Percentiles rank a stretch among this genome's conserved stretches.
Evolutionary conservation across 2,888 invertebrate genomes (phyloP).

Genomic region (Andrena hattorfiana): DNA sequence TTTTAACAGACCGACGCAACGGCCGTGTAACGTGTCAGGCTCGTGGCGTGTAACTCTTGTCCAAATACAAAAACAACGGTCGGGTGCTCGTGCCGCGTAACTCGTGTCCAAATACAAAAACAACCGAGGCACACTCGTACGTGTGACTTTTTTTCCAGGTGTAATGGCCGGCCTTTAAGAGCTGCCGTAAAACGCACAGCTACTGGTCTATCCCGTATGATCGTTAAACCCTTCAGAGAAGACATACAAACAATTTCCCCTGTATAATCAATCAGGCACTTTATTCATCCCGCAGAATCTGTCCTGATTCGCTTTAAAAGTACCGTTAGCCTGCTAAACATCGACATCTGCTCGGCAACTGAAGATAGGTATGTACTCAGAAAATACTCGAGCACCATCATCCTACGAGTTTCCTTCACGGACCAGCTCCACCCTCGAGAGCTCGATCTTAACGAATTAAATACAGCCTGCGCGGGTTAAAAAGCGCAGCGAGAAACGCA

Average conservation of each 20-base stretch:
- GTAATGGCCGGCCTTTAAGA: constrained; percentile 6
- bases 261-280: not conserved
- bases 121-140: not conserved
- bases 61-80: constrained; percentile 34
- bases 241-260: not conserved
- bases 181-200: not conserved
- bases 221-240: not conserved
- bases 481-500: not conserved
- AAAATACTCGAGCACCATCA: constrained; percentile 10
- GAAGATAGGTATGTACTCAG: constrained; percentile 5
- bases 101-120: constrained; percentile 10
- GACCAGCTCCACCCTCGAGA: not conserved
- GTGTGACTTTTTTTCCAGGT: not conserved
- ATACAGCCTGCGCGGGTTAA: not conserved
- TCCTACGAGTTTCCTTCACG: not conserved
- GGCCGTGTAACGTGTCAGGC: constrained; percentile 34
- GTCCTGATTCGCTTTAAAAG: constrained; percentile 4
- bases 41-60: constrained; percentile 24
- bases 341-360: constrained; percentile 6
- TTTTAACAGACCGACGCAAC: not conserved
- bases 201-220: not conserved
- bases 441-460: constrained; percentile 22
- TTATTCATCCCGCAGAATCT: not conserved
- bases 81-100: not conserved
- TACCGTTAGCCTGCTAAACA: constrained; percentile 4